Conservation (phyloP, 2,797 vertebrate genomes). For the Sebastes variabilis region DNA sequence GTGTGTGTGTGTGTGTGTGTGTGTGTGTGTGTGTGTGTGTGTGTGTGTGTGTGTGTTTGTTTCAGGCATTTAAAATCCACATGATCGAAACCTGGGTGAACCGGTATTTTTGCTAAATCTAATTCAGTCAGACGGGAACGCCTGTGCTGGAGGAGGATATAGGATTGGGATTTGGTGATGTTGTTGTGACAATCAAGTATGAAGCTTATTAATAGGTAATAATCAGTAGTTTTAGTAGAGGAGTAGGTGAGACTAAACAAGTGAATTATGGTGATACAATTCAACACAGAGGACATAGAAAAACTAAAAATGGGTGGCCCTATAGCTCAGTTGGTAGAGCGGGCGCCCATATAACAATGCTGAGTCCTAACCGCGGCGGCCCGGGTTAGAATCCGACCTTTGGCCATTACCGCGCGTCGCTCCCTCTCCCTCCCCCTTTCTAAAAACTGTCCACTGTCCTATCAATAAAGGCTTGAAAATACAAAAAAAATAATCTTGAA, state of each 20-base stretch:
- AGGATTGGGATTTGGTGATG: neutral
- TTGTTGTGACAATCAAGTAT: neutral
- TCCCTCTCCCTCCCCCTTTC: no score
- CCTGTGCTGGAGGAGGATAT: neutral
- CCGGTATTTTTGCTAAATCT: slow-evolving; percentile 6
- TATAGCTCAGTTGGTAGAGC: no score
- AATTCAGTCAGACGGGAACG: neutral
- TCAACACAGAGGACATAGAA: neutral
- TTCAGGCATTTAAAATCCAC: slow-evolving; percentile 8
- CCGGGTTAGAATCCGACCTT: no score
- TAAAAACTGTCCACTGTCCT: no score
- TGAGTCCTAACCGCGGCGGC: no score
- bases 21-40: neutral
- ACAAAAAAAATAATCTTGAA: no score
- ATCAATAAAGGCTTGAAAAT: no score
- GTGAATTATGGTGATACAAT: neutral
- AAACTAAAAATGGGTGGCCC: neutral
- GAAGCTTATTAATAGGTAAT: neutral
- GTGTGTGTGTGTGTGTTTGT: neutral
- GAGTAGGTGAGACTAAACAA: neutral
- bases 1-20: neutral
- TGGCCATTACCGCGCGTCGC: no score
- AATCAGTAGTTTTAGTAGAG: neutral
- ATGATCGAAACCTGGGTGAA: slow-evolving; percentile 33
- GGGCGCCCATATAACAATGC: no score